Percentiles rank a stretch among this genome's conserved stretches.
Conservation (phyloP, 2,888 invertebrate species). For the Heliconius hortense region DNA sequence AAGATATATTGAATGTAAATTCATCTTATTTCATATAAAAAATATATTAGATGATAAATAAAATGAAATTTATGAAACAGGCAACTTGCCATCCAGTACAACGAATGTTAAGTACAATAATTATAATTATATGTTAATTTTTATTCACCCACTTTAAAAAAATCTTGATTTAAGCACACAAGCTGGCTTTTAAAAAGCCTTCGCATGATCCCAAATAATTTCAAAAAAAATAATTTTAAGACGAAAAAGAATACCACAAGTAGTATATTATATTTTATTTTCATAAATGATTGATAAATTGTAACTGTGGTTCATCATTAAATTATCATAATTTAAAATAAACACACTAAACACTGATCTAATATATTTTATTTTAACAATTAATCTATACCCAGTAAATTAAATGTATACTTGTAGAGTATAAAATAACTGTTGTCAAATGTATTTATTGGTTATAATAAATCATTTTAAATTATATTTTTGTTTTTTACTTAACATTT, state of each 20-base stretch:
- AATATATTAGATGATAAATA: conserved; percentile 18
- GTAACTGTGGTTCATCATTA: conserved; percentile 24
- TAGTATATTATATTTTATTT: conserved; percentile 22
- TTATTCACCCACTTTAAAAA: neutral
- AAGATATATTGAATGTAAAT: conserved; percentile 23
- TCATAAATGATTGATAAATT: conserved; percentile 17
- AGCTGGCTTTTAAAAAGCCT: conserved; percentile 35
- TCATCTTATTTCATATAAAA: neutral
- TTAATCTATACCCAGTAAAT: conserved; percentile 54
- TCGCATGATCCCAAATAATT: conserved; percentile 34
- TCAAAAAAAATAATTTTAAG: conserved; percentile 23
- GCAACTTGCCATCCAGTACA: conserved; percentile 43
- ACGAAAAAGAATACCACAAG: conserved; percentile 17
- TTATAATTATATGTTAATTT: conserved; percentile 11
- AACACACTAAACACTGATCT: conserved; percentile 61
- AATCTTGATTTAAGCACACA: conserved; percentile 21
- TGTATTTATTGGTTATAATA: conserved; percentile 80
- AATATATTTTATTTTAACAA: conserved; percentile 42
- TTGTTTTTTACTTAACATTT: neutral
- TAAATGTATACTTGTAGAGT: conserved; percentile 54
- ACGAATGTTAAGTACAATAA: conserved; percentile 44
- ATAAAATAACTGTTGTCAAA: conserved; percentile 77
- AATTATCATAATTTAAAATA: conserved; percentile 26
- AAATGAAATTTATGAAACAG: conserved; percentile 19
- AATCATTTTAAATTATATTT: conserved; percentile 61